phyloP scores from a whole-genome alignment of 2,797 vertebrate genomes.

The Chromis chromis region DNA sequence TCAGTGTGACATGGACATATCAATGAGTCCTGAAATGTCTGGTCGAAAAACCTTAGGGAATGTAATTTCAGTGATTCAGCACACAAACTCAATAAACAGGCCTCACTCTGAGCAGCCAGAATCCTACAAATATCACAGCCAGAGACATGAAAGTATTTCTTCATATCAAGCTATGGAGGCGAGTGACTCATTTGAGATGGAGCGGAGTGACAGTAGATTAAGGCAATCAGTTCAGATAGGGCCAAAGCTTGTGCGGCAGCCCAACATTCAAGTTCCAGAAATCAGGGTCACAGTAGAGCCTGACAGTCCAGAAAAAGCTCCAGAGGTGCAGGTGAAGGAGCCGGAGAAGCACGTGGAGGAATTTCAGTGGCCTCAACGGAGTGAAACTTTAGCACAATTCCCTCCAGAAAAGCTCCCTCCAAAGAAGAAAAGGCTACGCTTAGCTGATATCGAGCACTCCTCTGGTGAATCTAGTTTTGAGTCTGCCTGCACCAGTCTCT shows the following conservation, averaged over 20 bases:
- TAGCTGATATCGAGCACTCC: constrained; percentile 97
- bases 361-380: constrained; percentile 99
- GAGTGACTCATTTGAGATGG: constrained; percentile 72
- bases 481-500: constrained; percentile 97
- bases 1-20: constrained; percentile 88
- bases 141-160: constrained; percentile 61
- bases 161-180: constrained; percentile 70
- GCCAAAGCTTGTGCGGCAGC: constrained; percentile 93
- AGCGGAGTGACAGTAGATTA: constrained; percentile 72
- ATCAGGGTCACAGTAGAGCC: constrained; percentile 98
- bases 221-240: constrained; percentile 86
- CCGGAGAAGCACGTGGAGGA: constrained; percentile 93
- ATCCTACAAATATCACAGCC: constrained; percentile 70
- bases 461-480: constrained; percentile 99
- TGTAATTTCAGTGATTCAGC: constrained; percentile 99
- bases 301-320: constrained; percentile 93
- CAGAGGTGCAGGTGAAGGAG: constrained; percentile 89
- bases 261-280: constrained; percentile 98
- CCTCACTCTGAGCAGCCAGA: constrained; percentile 85
- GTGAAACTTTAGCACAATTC: constrained; percentile 98
- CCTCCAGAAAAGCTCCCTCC: constrained; percentile 97
- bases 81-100: constrained; percentile 95
- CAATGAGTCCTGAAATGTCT: constrained; percentile 79
- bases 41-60: constrained; percentile 91
- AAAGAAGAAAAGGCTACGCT: constrained; percentile 97